These are phyloP conservation scores for Protodeltote pygarga DNA, from an alignment of 2,888 invertebrate genomes.

Conservation along the genomic window DNA sequence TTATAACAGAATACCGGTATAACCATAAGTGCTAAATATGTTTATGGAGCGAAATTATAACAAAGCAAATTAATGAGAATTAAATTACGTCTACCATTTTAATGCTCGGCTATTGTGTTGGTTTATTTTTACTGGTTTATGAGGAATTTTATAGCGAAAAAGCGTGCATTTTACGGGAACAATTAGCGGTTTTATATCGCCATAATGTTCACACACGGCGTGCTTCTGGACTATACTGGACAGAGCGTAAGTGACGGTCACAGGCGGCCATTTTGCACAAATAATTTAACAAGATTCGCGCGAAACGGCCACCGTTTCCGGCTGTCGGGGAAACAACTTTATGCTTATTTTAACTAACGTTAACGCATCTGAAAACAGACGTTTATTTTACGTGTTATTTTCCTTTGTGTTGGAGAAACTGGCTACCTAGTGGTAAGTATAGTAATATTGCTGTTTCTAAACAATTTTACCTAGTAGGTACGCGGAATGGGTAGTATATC, in stretches of 20 bases:
- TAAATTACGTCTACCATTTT: slow-evolving; percentile 49
- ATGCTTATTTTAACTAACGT: slow-evolving; percentile 67
- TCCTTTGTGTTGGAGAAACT: slow-evolving; percentile 3
- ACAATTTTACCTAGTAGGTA: slow-evolving; percentile 1
- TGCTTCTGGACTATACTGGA: slow-evolving; percentile 50
- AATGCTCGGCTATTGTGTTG: slow-evolving; percentile 35
- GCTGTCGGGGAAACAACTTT: slow-evolving; percentile 52
- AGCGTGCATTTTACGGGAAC: slow-evolving; percentile 62
- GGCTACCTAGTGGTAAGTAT: not conserved
- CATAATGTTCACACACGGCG: slow-evolving; percentile 63
- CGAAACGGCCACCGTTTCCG: slow-evolving; percentile 74
- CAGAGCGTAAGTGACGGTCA: slow-evolving; percentile 67
- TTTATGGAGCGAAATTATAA: slow-evolving; percentile 54
- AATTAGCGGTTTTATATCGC: slow-evolving; percentile 74
- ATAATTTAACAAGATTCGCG: slow-evolving; percentile 80
- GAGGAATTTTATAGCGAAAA: slow-evolving; percentile 54
- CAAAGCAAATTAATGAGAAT: slow-evolving; percentile 55
- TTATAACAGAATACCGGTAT: slow-evolving; percentile 43
- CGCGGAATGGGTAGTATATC: slow-evolving; percentile 17
- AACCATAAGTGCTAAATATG: slow-evolving; percentile 58
- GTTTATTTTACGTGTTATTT: slow-evolving; percentile 40
- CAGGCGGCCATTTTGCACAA: slow-evolving; percentile 72
- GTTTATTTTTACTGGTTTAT: slow-evolving; percentile 36
- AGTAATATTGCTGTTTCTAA: slow-evolving; percentile 6
- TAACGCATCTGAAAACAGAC: slow-evolving; percentile 50